Conservation (phyloP, 2,888 invertebrate genomes). For the Machimus rusticus region DNA sequence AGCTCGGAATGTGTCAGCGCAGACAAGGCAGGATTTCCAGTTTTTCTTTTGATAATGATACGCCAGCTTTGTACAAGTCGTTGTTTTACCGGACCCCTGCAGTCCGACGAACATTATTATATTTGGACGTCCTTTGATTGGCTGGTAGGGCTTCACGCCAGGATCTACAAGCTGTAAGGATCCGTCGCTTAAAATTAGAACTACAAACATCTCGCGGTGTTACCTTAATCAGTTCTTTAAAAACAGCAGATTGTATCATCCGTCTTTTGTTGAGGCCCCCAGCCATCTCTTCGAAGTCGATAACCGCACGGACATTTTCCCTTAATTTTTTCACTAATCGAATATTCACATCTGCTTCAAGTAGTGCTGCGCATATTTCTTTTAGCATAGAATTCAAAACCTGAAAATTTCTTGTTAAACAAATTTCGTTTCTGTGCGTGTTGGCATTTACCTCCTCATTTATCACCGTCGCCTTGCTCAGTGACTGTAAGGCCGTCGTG, state of each 20-base stretch:
- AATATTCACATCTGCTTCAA: constrained; percentile 98
- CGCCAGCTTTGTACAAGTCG: constrained; percentile 98
- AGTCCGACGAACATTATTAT: constrained; percentile 99
- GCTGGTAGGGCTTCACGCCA: constrained; percentile 95
- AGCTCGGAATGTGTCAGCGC: constrained; percentile 99
- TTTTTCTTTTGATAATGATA: constrained; percentile 98
- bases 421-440: background rate
- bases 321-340: constrained; percentile 92
- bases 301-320: constrained; percentile 96
- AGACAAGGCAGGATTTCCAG: constrained; percentile 98
- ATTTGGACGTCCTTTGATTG: constrained; percentile 93
- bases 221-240: constrained; percentile 96
- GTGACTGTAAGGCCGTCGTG: constrained; percentile 94
- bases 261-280: constrained; percentile 96
- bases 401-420: constrained; percentile 62
- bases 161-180: constrained; percentile 84
- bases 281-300: constrained; percentile 99
- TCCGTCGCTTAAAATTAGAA: background rate
- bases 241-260: constrained; percentile 99
- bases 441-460: constrained; percentile 85
- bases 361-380: constrained; percentile 95
- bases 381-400: constrained; percentile 99
- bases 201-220: constrained; percentile 2
- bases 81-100: constrained; percentile 99
- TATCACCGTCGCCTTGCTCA: constrained; percentile 97